Evolutionary conservation across 1,140 invertebrate genomes (phyloP).

Genomic region (Kradibia gibbosae): DNA sequence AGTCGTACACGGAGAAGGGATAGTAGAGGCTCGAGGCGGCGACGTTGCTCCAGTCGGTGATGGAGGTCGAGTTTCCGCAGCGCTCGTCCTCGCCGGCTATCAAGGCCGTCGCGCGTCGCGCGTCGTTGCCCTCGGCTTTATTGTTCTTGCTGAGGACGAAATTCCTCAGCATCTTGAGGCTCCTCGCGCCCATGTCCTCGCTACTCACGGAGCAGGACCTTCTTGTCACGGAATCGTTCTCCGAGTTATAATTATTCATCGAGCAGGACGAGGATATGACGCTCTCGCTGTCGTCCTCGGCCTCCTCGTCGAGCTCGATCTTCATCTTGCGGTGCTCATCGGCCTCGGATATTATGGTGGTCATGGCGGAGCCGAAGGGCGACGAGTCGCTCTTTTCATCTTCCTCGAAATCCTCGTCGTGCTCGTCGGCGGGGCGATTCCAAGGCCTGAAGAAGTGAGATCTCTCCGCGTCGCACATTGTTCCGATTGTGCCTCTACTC

Average conservation of each 20-base stretch:
- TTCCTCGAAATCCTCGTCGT: background rate
- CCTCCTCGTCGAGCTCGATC: conserved; percentile 37
- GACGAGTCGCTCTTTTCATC: background rate
- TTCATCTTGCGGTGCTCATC: background rate
- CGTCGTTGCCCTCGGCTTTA: background rate
- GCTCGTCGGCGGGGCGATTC: conserved; percentile 40
- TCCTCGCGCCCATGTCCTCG: background rate
- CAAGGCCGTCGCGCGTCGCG: conserved; percentile 22
- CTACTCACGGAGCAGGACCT: conserved; percentile 23
- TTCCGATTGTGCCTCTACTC: too few species aligned
- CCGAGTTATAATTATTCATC: conserved; percentile 2
- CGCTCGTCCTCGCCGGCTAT: conserved; percentile 4
- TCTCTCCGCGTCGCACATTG: conserved; percentile 51
- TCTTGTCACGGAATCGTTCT: background rate
- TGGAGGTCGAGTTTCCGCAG: background rate
- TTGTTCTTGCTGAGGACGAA: background rate
- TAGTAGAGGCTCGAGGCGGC: background rate
- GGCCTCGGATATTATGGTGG: conserved; percentile 27
- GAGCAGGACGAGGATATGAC: conserved; percentile 16
- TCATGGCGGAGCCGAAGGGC: background rate
- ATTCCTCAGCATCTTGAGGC: background rate
- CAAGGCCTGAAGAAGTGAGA: conserved; percentile 60
- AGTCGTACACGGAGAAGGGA: background rate
- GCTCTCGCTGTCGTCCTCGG: conserved; percentile 53
- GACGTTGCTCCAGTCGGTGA: background rate